phyloP scores from a whole-genome alignment of 2,888 invertebrate species.

The Petrophora chlorosata region DNA sequence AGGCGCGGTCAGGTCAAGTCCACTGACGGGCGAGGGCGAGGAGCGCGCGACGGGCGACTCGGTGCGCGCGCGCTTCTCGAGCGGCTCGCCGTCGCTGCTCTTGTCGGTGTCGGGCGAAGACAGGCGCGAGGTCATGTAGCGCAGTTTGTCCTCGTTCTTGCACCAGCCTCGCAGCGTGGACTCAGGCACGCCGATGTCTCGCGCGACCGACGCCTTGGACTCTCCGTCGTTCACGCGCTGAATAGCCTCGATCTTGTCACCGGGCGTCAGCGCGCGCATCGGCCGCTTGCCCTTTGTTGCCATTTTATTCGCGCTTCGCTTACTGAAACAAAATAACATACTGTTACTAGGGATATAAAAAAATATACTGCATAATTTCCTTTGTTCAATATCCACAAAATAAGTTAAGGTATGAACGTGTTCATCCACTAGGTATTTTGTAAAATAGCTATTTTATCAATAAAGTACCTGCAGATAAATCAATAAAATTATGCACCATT shows the following conservation, averaged over 20 bases:
- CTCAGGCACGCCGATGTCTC: slow-evolving; percentile 93
- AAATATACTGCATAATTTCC: no score
- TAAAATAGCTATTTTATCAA: background rate
- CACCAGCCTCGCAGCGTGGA: slow-evolving; percentile 95
- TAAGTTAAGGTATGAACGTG: no score
- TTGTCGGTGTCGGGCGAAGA: slow-evolving; percentile 88
- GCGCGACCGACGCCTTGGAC: slow-evolving; percentile 93
- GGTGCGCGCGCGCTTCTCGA: slow-evolving; percentile 73
- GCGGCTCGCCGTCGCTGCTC: slow-evolving; percentile 78
- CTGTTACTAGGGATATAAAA: no score
- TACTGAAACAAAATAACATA: slow-evolving; percentile 60
- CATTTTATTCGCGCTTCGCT: slow-evolving; percentile 75
- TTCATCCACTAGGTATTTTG: no score
- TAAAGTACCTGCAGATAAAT: background rate
- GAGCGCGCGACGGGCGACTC: slow-evolving; percentile 65
- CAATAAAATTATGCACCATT: background rate
- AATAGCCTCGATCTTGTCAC: slow-evolving; percentile 92
- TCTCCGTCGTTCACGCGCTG: slow-evolving; percentile 93
- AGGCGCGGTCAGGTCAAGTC: slow-evolving; percentile 71
- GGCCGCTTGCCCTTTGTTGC: slow-evolving; percentile 90
- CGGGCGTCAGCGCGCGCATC: slow-evolving; percentile 89
- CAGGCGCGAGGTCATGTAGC: slow-evolving; percentile 87
- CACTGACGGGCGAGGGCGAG: slow-evolving; percentile 59
- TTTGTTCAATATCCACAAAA: no score
- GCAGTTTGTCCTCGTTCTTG: slow-evolving; percentile 91